These are phyloP conservation scores for Daptonema setosum DNA, from an alignment of 2,888 invertebrate species.

Conservation along the genomic window DNA sequence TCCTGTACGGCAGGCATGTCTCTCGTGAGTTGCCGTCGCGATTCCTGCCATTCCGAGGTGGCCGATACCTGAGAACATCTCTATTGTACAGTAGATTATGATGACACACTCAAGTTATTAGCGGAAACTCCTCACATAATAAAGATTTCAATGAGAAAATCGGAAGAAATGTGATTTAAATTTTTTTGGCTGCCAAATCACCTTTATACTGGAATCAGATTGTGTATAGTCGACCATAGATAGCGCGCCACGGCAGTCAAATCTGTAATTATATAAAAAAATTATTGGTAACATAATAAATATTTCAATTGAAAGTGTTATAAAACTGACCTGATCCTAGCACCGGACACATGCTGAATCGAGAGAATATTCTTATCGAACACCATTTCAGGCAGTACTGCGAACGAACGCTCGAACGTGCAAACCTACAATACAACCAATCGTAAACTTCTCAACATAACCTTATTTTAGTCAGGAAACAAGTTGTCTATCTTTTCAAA, in stretches of 20 bases:
- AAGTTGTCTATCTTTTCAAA: too few relatives aligned
- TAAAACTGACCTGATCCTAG: too few relatives aligned
- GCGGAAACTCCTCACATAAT: too few relatives aligned
- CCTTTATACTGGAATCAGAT: not conserved
- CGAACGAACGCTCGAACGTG: not conserved
- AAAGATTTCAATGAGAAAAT: too few relatives aligned
- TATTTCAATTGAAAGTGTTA: too few relatives aligned
- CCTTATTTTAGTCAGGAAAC: too few relatives aligned
- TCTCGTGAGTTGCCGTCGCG: too few relatives aligned
- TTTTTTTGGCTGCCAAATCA: too few relatives aligned
- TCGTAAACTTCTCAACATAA: not conserved
- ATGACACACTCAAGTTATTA: too few relatives aligned
- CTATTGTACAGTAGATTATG: too few relatives aligned
- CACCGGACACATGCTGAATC: constrained; percentile 29
- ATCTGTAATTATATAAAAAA: too few relatives aligned
- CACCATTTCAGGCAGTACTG: constrained; percentile 74
- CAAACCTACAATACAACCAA: not conserved
- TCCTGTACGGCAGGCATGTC: not conserved
- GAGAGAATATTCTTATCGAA: constrained; percentile 68
- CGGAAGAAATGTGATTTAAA: not conserved
- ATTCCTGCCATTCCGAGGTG: not conserved
- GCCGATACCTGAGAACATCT: not conserved
- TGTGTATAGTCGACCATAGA: constrained; percentile 41
- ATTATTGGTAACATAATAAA: too few relatives aligned
- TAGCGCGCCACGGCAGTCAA: constrained; percentile 73